Percentiles rank a stretch among this genome's conserved stretches.
Conservation (phyloP, 2,797 vertebrate species). For the Eleutherodactylus coqui region DNA sequence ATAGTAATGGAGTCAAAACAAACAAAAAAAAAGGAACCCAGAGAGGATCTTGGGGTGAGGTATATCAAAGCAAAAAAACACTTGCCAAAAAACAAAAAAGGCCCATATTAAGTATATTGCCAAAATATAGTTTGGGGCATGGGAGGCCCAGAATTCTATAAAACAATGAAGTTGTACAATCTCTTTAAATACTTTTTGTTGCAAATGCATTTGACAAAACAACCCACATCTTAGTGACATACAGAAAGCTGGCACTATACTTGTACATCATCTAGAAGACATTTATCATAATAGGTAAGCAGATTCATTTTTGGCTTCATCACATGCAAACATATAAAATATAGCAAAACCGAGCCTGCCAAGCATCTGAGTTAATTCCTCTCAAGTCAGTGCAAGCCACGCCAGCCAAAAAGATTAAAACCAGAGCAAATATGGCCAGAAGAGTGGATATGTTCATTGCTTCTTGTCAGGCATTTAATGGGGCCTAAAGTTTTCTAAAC, state of each 20-base stretch:
- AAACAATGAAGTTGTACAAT: too few species aligned
- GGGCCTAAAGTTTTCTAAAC: neutral
- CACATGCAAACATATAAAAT: neutral
- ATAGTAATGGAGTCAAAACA: too few species aligned
- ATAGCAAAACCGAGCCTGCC: neutral
- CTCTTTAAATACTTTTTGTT: neutral
- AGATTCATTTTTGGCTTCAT: constrained; percentile 6
- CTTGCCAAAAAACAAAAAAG: too few species aligned
- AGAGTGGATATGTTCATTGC: neutral
- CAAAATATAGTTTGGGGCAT: too few species aligned
- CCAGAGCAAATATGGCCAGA: constrained; percentile 19
- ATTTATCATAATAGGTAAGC: neutral
- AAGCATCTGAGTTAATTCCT: constrained; percentile 2
- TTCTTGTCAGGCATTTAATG: neutral
- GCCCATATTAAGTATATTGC: too few species aligned
- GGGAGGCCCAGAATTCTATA: too few species aligned
- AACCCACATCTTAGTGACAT: too few species aligned
- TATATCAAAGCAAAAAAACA: too few species aligned
- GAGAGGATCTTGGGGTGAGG: too few species aligned
- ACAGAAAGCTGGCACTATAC: neutral
- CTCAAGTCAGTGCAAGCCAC: constrained; percentile 9
- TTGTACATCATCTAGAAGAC: neutral
- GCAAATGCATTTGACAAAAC: neutral
- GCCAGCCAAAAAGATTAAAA: constrained; percentile 1
- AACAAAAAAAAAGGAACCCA: too few species aligned